Percentiles rank a stretch among this genome's conserved stretches.
phyloP scores from a whole-genome alignment of 2,797 vertebrate species.

The Hoplostethus mediterraneus region DNA sequence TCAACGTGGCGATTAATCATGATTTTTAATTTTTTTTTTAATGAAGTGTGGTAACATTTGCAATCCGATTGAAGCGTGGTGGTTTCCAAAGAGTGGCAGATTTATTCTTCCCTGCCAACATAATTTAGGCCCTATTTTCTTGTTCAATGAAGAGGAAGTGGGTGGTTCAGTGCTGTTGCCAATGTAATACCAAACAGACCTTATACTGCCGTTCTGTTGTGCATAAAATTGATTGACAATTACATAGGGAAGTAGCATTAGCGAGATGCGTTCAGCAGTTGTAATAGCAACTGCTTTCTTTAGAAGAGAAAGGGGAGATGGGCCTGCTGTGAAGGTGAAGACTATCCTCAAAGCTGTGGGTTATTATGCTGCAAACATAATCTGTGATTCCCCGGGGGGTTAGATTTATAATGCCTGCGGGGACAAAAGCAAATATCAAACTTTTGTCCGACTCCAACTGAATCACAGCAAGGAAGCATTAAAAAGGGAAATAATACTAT shows the following conservation, averaged over 20 bases:
- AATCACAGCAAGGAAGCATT: conserved; percentile 10
- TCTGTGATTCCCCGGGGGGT: conserved; percentile 29
- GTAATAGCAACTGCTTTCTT: conserved; percentile 42
- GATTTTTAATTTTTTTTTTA: conserved; percentile 66
- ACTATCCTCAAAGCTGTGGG: conserved; percentile 45
- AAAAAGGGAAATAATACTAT: neutral
- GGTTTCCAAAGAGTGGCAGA: conserved; percentile 69
- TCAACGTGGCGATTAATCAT: conserved; percentile 66
- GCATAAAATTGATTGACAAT: conserved; percentile 70
- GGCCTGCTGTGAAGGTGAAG: conserved; percentile 48
- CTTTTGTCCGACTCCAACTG: conserved; percentile 35
- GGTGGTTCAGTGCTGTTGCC: conserved; percentile 72
- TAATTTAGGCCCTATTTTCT: conserved; percentile 70
- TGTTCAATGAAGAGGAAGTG: conserved; percentile 76
- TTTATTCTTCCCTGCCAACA: conserved; percentile 71
- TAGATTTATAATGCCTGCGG: conserved; percentile 34
- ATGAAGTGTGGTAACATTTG: conserved; percentile 59
- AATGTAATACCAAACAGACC: conserved; percentile 71
- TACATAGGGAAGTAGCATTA: conserved; percentile 38
- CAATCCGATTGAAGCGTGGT: conserved; percentile 68
- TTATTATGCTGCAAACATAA: conserved; percentile 55
- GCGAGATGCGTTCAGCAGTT: conserved; percentile 48
- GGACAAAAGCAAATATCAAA: conserved; percentile 44
- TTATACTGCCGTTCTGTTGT: conserved; percentile 63
- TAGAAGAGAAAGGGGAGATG: conserved; percentile 30